These are phyloP conservation scores for Asteroscopus sphinx DNA, from an alignment of 2,888 invertebrate genomes.

Conservation along the genomic window DNA sequence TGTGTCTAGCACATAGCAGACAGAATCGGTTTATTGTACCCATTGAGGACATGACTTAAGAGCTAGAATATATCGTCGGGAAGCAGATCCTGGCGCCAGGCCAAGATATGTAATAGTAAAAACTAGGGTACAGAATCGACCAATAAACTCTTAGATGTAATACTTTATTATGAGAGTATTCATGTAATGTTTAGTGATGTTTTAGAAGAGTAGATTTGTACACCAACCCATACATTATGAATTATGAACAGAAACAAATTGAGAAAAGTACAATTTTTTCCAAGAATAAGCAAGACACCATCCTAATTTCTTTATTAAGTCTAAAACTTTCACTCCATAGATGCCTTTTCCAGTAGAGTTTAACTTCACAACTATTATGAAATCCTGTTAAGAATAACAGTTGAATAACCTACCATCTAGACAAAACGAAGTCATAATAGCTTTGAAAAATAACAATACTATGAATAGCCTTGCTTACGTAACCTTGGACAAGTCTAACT, in stretches of 20 bases:
- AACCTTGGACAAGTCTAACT: slow-evolving; percentile 38
- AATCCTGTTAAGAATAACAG: neutral
- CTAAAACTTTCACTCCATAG: too few species aligned
- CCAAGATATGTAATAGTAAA: slow-evolving; percentile 48
- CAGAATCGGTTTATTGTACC: slow-evolving; percentile 22
- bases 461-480: slow-evolving; percentile 37
- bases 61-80: slow-evolving; percentile 34
- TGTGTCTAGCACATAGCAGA: slow-evolving; percentile 10
- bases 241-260: neutral
- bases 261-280: neutral
- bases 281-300: neutral
- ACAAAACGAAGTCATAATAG: neutral
- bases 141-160: slow-evolving; percentile 18
- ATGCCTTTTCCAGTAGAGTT: neutral
- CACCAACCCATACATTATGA: neutral
- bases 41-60: slow-evolving; percentile 40
- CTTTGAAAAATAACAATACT: slow-evolving; percentile 26
- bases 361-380: neutral
- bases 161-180: slow-evolving; percentile 10
- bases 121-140: slow-evolving; percentile 34
- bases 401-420: neutral
- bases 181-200: slow-evolving; percentile 6
- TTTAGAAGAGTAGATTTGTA: slow-evolving; percentile 3
- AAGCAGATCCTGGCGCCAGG: slow-evolving; percentile 39
- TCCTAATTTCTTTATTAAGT: neutral